Percentiles rank a stretch among this genome's conserved stretches.
phyloP scores from a whole-genome alignment of 1,140 invertebrate genomes.

The Samia ricini region DNA sequence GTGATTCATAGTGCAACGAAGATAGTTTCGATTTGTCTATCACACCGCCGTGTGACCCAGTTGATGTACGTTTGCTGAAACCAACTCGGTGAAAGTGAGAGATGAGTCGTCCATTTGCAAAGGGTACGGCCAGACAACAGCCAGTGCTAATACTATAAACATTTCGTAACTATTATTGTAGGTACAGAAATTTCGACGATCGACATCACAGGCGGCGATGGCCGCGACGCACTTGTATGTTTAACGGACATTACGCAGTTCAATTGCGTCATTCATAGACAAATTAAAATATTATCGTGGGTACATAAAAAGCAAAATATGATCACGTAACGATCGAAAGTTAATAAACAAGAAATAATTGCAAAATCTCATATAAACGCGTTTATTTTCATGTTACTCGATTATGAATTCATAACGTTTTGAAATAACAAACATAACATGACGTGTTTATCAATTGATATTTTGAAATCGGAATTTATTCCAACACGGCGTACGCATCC shows the following conservation, averaged over 20 bases:
- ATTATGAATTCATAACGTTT: too few relatives aligned
- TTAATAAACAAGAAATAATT: conserved; percentile 25
- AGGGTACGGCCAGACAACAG: conserved; percentile 36
- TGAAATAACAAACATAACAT: too few relatives aligned
- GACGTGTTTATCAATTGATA: too few relatives aligned
- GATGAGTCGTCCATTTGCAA: conserved; percentile 40
- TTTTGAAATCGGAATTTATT: neutral
- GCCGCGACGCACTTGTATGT: conserved; percentile 34
- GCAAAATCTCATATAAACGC: conserved; percentile 1
- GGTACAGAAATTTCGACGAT: conserved; percentile 32
- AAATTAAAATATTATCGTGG: conserved; percentile 28
- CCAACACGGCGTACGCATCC: neutral
- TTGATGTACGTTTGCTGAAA: conserved; percentile 24
- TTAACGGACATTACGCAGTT: conserved; percentile 39
- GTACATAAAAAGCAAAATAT: conserved; percentile 18
- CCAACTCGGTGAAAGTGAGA: conserved; percentile 60
- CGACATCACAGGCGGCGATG: conserved; percentile 20
- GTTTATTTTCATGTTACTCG: too few relatives aligned
- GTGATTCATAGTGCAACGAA: conserved; percentile 13
- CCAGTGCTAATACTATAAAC: conserved; percentile 46
- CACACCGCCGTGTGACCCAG: conserved; percentile 44
- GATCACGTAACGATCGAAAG: conserved; percentile 30
- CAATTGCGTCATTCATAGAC: conserved; percentile 44
- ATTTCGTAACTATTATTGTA: conserved; percentile 58
- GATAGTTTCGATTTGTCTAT: conserved; percentile 34